Base-by-base conservation (phyloP, 2,888 invertebrate genomes). In the Lasioglossum villosulum region DNA sequence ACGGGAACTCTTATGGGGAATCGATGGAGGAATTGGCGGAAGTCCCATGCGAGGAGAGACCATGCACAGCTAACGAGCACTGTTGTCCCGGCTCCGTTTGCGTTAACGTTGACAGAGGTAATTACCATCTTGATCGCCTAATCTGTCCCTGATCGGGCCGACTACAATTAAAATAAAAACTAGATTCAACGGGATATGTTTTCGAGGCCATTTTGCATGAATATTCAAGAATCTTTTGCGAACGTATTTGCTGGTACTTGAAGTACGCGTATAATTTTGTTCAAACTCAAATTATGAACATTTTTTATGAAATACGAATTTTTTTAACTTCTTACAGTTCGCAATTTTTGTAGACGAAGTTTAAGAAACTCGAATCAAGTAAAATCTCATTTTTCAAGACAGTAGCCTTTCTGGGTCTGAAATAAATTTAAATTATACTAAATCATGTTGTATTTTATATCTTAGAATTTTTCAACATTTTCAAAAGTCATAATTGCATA, bases 71-170 rank as follows among this genome's bases (percentile, higher is more conserved):
- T 86, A 98, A 98, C 93, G 98, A 98, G 30, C 97, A 98, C 93
- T 98, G 98, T 95, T 98, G 98, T 95, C 97, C 97, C 0, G 97
- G 97, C 19, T 97, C 97, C 23, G 96, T 98, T 82, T 98, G 98
- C 94, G 96, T 97, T 56, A 96, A 96, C 92, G 96, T 96, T 70
- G 96, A 97, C 92, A 96, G 96, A 95, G 96, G 97, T 97, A 95
- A 96, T 52, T 71, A 14, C 39, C n/a, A 63, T 30, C 16, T 16
- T 59, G 56, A 59, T n/a, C n/a, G 2, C 4, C 56, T 8, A 23
- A 52, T 23, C 52, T 23, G 6, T 10, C 27, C 59, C 14, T 27
- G 27, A 59, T 27, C 59, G 8, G 52, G 5, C 23, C 23, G 23
- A 23, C 52, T 2, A 52, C 8, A 52, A 52, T 23, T 52, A 2